A percentile compares a stretch with the other conserved stretches of the same genome.
phyloP scores from a whole-genome alignment of 2,888 invertebrate species.

The Agrotis ipsilon region DNA sequence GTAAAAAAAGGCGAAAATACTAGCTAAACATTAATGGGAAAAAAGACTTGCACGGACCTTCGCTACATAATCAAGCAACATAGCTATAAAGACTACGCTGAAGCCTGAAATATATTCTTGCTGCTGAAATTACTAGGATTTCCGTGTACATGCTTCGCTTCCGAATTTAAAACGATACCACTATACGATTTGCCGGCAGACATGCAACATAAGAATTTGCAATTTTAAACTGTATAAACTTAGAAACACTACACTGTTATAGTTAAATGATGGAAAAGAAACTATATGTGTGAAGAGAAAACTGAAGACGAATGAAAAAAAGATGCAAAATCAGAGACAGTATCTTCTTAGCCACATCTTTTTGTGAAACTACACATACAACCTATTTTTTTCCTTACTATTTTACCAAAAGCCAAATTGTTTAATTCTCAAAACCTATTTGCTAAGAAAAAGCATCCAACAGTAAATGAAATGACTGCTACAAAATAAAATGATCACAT shows the following conservation, averaged over 20 bases:
- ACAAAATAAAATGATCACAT: no score
- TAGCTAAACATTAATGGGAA: background rate
- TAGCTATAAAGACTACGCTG: slow-evolving; percentile 6
- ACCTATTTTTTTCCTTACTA: no score
- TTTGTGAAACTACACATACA: no score
- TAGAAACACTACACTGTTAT: background rate
- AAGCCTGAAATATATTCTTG: slow-evolving; percentile 40
- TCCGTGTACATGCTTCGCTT: slow-evolving; percentile 33
- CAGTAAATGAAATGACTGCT: no score
- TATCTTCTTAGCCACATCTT: no score
- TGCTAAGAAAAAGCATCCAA: no score
- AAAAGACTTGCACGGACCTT: background rate
- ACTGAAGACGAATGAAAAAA: background rate
- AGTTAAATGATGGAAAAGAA: background rate
- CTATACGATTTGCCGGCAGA: slow-evolving; percentile 29
- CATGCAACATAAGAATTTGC: slow-evolving; percentile 48
- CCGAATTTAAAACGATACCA: slow-evolving; percentile 45
- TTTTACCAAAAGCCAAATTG: no score
- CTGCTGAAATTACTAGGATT: slow-evolving; percentile 43
- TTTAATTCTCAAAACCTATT: no score
- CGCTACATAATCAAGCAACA: slow-evolving; percentile 2
- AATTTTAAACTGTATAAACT: slow-evolving; percentile 11
- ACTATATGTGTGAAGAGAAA: background rate
- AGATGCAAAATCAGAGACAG: background rate
- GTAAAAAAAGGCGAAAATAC: no score